phyloP scores from a whole-genome alignment of 2,797 vertebrate species.

The Rhincodon typus region DNA sequence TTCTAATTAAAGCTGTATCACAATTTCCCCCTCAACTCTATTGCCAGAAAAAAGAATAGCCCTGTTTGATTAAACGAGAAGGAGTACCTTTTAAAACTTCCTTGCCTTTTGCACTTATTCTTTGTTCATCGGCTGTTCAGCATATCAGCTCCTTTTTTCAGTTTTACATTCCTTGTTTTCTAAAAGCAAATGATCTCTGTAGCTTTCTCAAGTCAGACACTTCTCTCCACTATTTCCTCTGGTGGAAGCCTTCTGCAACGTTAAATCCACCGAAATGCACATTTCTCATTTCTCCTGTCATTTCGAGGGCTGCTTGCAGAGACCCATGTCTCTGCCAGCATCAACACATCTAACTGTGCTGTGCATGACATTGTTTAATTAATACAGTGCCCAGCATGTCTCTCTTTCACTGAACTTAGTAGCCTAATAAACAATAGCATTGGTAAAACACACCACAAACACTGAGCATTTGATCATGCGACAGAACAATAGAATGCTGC shows the following conservation, averaged over 20 bases:
- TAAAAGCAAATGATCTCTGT: not conserved
- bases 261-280: not conserved
- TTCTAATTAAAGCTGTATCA: not conserved
- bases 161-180: not conserved
- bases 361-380: constrained; percentile 6
- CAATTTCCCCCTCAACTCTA: not conserved
- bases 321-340: not conserved
- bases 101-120: not conserved
- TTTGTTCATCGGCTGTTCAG: not conserved
- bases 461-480: constrained; percentile 43
- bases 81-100: constrained; percentile 14
- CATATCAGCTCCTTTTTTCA: not conserved
- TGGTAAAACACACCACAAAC: constrained; percentile 40
- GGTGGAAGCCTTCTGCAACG: not conserved
- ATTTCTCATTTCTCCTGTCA: not conserved
- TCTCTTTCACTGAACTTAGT: constrained; percentile 37
- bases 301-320: not conserved
- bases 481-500: constrained; percentile 46
- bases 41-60: not conserved
- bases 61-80: not conserved
- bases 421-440: constrained; percentile 45
- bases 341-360: too few species aligned
- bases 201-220: not conserved
- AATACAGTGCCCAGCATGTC: not conserved
- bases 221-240: not conserved